Base-by-base conservation (phyloP, 1,140 invertebrate genomes). In the Coboldia fuscipes region DNA sequence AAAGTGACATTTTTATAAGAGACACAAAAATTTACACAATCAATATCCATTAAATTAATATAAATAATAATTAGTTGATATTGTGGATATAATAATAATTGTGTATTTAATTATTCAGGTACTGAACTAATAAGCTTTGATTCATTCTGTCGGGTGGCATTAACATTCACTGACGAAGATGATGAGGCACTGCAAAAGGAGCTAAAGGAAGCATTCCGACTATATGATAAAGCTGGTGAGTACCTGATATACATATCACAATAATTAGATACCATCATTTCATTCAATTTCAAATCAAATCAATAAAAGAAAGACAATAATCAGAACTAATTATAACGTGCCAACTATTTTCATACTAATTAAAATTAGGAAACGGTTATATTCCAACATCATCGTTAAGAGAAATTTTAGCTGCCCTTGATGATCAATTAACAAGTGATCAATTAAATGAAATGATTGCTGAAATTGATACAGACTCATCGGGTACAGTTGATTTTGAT, bases 381-480 rank as follows among this genome's bases (percentile, higher is more conserved):
- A 83, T 82, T 42, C 77, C 76, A 7, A 81, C 77, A 10, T 75
- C 73, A 15, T 78, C 75, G 40, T 56, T 83, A 4, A 60, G 75
- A 18, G 78, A 82, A 52, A 83, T 83, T 41, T 56, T 82, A 3
- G 63, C 70, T 12, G 79, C 78, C 2, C 50, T 83, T 20, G 79
- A 83, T 41, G 79, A 83, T 47, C 76, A 81, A 50, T 66, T 83
- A 17, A 78, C 75, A 1, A 69, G 74, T 14, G 74, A 78, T 49
- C 76, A 82, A 50, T 62, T 82, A 41, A 77, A 82, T 44, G 76
- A 79, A 43, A 83, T 83, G 76, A 81, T 83, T 38, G 72, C 72
- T 12, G 78, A 82, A 60, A 82, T 83, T 29, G 78, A 83, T 48
- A 74, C 73, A 18, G 78, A 82, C 41, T 66, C 70, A 0, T 81